Percentiles rank a stretch among this genome's conserved stretches.
Conservation (phyloP, 2,113 vertebrate genomes). For the Capreolus pygargus region DNA sequence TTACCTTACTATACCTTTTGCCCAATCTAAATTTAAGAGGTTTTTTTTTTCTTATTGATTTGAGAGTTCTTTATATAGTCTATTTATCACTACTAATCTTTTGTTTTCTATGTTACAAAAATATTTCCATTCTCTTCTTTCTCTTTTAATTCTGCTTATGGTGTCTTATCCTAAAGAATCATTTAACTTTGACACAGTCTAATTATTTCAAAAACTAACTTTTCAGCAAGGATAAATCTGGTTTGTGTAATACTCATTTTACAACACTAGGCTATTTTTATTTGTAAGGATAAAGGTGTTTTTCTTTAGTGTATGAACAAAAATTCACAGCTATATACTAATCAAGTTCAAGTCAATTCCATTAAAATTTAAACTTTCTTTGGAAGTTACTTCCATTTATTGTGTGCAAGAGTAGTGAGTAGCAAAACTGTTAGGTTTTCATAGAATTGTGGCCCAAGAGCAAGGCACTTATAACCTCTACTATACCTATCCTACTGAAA, state of each 20-base stretch:
- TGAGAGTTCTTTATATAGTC: not conserved
- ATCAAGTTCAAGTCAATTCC: not conserved
- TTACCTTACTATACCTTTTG: not conserved
- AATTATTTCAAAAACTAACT: not conserved
- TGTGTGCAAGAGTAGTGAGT: not conserved
- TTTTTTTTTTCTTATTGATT: not conserved
- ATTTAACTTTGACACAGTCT: not conserved
- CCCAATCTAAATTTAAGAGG: not conserved
- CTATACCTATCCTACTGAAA: not conserved
- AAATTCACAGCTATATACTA: not conserved
- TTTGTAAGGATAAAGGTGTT: not conserved
- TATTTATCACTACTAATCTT: not conserved
- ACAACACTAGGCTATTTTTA: not conserved
- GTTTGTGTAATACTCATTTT: not conserved
- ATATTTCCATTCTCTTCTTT: not conserved
- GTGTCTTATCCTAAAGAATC: not conserved
- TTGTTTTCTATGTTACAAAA: not conserved
- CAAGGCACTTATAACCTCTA: not conserved
- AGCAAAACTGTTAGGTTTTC: not conserved
- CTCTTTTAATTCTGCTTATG: not conserved
- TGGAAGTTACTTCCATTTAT: not conserved
- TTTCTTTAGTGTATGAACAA: not conserved
- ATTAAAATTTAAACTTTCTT: slow-evolving; percentile 23
- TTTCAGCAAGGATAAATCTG: not conserved
- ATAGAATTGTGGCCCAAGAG: not conserved